A percentile compares a stretch with the other conserved stretches of the same genome.
Conservation (phyloP, 37 sponge, comb jelly and placozoan species). For the Halichondria panicea region DNA sequence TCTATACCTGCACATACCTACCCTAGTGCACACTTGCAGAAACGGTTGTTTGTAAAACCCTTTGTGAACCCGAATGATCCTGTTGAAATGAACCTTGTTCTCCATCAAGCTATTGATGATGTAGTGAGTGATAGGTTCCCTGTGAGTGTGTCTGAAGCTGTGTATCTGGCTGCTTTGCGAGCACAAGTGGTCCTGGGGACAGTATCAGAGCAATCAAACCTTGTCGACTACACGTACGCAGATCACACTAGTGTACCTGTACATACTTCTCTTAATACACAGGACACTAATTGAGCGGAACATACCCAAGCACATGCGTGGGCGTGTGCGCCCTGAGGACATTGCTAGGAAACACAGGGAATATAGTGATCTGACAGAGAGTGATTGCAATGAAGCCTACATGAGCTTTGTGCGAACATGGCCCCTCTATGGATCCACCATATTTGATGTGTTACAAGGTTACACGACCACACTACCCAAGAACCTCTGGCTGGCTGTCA, state of each 20-base stretch:
- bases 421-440: conserved; percentile 92
- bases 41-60: conserved; percentile 89
- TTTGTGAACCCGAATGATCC: conserved; percentile 73
- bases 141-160: conserved; percentile 74
- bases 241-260: neutral
- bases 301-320: conserved; percentile 85
- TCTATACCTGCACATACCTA: neutral
- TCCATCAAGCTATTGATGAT: conserved; percentile 91
- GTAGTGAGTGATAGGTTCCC: conserved; percentile 89
- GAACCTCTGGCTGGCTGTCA: conserved; percentile 96
- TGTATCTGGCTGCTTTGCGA: conserved; percentile 83
- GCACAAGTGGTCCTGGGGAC: conserved; percentile 84
- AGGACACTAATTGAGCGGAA: conserved; percentile 76
- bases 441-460: conserved; percentile 92
- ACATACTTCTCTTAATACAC: neutral
- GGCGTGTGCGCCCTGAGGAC: conserved; percentile 71
- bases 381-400: conserved; percentile 78
- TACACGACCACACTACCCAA: conserved; percentile 93
- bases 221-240: conserved; percentile 69
- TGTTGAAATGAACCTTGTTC: conserved; percentile 85
- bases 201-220: conserved; percentile 49
- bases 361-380: conserved; percentile 51
- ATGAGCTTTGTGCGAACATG: conserved; percentile 85
- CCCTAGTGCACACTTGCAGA: conserved; percentile 36
- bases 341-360: conserved; percentile 75